Conservation (phyloP, 2,797 vertebrate genomes). For the Xenops minutus region DNA sequence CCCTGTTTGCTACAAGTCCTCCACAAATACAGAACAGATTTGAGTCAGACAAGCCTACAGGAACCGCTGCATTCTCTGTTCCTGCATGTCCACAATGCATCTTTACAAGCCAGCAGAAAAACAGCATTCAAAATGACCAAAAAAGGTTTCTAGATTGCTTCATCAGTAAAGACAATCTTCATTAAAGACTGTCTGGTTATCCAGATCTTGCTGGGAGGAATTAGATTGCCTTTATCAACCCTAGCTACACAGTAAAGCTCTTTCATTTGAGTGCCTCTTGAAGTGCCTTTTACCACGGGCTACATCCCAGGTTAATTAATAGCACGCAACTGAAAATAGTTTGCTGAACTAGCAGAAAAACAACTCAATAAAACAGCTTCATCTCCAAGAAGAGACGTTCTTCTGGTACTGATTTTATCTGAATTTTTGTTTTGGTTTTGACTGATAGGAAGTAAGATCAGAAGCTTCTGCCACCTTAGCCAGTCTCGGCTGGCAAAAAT, state of each 20-base stretch:
- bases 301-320: conserved; percentile 32
- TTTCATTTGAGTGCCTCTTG: conserved; percentile 20
- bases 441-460: background rate
- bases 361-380: conserved; percentile 12
- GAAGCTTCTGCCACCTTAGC: background rate
- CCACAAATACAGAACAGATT: background rate
- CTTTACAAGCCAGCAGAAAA: background rate
- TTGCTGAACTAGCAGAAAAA: conserved; percentile 46
- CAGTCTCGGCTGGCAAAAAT: background rate
- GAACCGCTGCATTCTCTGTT: background rate
- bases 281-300: background rate
- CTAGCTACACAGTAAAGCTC: background rate
- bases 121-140: background rate
- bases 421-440: background rate
- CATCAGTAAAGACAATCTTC: background rate
- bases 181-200: background rate
- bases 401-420: conserved; percentile 12
- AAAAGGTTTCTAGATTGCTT: background rate
- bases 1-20: background rate
- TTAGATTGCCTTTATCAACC: background rate
- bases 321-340: background rate
- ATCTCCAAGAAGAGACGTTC: background rate
- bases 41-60: background rate
- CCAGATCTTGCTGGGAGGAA: background rate
- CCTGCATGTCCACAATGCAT: background rate